Base-by-base conservation (phyloP, 2,888 invertebrate species). In the Platerodrilus igneus region DNA sequence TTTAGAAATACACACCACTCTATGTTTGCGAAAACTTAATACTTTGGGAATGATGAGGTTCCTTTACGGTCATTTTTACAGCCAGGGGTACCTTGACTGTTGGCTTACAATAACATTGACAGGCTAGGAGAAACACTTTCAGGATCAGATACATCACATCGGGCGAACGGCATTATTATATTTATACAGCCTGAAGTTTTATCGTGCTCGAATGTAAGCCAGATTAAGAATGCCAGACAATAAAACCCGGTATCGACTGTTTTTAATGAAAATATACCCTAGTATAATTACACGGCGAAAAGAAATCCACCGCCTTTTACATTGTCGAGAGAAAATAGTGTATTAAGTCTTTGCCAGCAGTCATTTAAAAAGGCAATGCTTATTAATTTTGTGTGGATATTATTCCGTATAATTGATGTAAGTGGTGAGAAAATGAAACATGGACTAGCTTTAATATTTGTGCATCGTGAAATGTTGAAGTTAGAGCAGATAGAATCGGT, bases 371-470 rank as follows among this genome's bases (percentile, higher is more conserved):
- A 14, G 6, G 27, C 27, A 5, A 4, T 27, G n/a, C 27, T 27
- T 7, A 13, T 7, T 13, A 27, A 27, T 27, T 27, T 23, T 23
- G 4, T 27, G 27, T 27, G 27, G 27, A n/a, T 27, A 14, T 13
- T 27, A 13, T 11, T 11, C 15, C 27, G 15, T 27, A n/a, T 27
- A 27, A 27, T 9, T 8, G 13, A 27, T 27, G 7, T 6, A n/a
- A 27, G 13, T 27, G 27, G 27, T 6, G 6, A 27, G 13, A 10
- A 15, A 27, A 15, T 27, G 15, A 27, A 27, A 27, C 27, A 10
- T 27, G 27, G 27, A 27, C 27, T 27, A 15, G 27, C 14, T 27
- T 27, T n/a, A 27, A 27, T 13, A 27, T 27, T 6, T 27, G 27
- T 27, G 15, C 27, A 15, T 5, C 6, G 27, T 13, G 14, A n/a